A percentile compares a stretch with the other conserved stretches of the same genome.
Conservation (phyloP, 2,888 invertebrate genomes). For the Drosophila mulleri region DNA sequence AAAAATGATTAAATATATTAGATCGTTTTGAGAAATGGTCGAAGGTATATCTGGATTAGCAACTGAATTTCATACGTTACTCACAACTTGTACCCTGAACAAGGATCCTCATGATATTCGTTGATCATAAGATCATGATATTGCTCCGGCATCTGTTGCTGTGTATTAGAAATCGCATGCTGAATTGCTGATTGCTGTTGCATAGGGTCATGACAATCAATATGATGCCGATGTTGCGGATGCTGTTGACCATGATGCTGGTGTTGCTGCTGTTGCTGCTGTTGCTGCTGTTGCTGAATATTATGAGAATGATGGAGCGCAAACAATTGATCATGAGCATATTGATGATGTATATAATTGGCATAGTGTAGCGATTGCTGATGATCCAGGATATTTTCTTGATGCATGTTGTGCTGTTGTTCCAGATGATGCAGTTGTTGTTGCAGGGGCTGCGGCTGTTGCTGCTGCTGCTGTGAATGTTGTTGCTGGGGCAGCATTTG, state of each 20-base stretch:
- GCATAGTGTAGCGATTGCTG: conserved; percentile 47
- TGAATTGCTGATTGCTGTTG: conserved; percentile 72
- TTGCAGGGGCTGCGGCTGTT: conserved; percentile 7
- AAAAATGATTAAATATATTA: not conserved
- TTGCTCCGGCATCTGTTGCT: conserved; percentile 59
- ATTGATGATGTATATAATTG: conserved; percentile 65
- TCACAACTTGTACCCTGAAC: conserved; percentile 82
- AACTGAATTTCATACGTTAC: conserved; percentile 61
- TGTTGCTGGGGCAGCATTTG: conserved; percentile 61
- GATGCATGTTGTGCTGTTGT: conserved; percentile 19
- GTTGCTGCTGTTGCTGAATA: conserved; percentile 15
- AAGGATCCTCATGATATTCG: conserved; percentile 82
- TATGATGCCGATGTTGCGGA: conserved; percentile 40
- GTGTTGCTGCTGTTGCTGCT: conserved; percentile 42
- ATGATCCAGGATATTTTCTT: conserved; percentile 35
- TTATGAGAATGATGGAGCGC: conserved; percentile 46
- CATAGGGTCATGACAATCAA: conserved; percentile 81
- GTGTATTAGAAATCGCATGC: conserved; percentile 46
- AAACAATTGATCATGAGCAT: conserved; percentile 66
- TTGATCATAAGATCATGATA: conserved; percentile 83
- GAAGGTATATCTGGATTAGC: not conserved
- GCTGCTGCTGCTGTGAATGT: conserved; percentile 26
- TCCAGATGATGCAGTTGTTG: conserved; percentile 24
- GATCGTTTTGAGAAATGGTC: not conserved
- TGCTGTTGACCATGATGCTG: conserved; percentile 11